These are phyloP conservation scores for Macrobrachium nipponense DNA, from an alignment of 1,140 invertebrate genomes.

Conservation along the genomic window DNA sequence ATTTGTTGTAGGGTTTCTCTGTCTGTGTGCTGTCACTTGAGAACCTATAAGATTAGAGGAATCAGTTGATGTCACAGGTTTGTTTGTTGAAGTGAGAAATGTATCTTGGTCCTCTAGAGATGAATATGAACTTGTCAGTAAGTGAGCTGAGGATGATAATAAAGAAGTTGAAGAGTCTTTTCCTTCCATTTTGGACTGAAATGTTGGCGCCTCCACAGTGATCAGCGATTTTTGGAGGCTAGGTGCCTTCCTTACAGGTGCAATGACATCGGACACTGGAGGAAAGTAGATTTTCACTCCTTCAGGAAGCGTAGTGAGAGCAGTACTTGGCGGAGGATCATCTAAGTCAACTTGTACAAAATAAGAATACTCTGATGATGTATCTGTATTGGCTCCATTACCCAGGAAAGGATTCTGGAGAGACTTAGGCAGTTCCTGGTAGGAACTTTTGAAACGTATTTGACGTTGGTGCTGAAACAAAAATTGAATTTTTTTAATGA, in stretches of 20 bases:
- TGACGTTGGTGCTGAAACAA: constrained; percentile 26
- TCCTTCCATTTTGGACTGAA: background rate
- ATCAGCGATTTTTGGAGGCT: background rate
- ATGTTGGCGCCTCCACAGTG: too few relatives aligned
- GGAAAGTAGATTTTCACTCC: constrained; percentile 22
- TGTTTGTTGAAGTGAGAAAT: too few relatives aligned
- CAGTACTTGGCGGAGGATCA: constrained; percentile 29
- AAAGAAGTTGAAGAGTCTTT: background rate
- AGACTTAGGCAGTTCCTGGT: constrained; percentile 9
- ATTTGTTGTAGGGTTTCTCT: too few relatives aligned
- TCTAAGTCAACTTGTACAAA: constrained; percentile 30
- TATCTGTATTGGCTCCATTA: background rate
- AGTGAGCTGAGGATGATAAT: background rate
- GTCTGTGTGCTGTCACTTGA: too few relatives aligned
- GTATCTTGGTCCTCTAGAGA: too few relatives aligned
- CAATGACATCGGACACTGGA: background rate
- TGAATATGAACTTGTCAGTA: too few relatives aligned
- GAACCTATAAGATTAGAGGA: too few relatives aligned
- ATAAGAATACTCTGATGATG: background rate
- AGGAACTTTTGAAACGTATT: constrained; percentile 37
- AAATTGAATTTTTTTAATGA: background rate
- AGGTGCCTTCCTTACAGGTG: background rate
- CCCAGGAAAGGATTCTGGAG: background rate
- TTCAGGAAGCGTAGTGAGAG: constrained; percentile 22
- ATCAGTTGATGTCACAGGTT: too few relatives aligned